A percentile compares a stretch with the other conserved stretches of the same genome.
These are phyloP conservation scores for Thinocorus orbignyianus DNA, from an alignment of 2,113 vertebrate species.

Conservation along the genomic window DNA sequence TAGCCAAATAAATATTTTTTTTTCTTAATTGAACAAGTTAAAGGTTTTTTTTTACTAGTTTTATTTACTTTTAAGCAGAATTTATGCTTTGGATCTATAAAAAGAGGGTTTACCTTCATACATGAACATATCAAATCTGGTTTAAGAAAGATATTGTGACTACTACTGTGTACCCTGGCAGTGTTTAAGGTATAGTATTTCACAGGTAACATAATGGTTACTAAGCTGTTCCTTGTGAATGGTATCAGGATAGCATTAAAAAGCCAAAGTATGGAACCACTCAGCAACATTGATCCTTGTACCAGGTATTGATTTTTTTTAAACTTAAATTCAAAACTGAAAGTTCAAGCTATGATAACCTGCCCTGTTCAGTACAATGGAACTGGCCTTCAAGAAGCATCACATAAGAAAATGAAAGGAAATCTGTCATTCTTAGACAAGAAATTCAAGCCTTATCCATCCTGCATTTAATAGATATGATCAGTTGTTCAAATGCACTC, in stretches of 20 bases:
- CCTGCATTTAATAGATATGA: background rate
- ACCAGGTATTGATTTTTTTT: background rate
- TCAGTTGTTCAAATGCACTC: background rate
- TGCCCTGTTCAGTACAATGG: background rate
- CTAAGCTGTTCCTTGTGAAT: background rate
- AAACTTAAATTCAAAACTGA: background rate
- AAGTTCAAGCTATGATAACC: background rate
- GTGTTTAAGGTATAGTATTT: background rate
- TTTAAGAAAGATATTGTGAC: background rate
- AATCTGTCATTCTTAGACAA: background rate
- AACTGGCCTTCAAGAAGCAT: background rate
- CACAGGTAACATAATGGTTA: background rate
- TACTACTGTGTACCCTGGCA: background rate
- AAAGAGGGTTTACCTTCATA: slow-evolving; percentile 10
- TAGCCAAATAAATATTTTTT: background rate
- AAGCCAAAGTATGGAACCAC: background rate
- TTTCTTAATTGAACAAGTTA: background rate
- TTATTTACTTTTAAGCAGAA: slow-evolving; percentile 30
- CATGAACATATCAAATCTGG: background rate
- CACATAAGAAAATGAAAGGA: background rate
- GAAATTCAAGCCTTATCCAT: background rate
- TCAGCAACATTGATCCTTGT: background rate
- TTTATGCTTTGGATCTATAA: slow-evolving; percentile 37
- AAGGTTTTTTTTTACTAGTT: background rate
- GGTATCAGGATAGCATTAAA: background rate